Conservation (phyloP, 2,113 vertebrate genomes). For the Spilogale gracilis region DNA sequence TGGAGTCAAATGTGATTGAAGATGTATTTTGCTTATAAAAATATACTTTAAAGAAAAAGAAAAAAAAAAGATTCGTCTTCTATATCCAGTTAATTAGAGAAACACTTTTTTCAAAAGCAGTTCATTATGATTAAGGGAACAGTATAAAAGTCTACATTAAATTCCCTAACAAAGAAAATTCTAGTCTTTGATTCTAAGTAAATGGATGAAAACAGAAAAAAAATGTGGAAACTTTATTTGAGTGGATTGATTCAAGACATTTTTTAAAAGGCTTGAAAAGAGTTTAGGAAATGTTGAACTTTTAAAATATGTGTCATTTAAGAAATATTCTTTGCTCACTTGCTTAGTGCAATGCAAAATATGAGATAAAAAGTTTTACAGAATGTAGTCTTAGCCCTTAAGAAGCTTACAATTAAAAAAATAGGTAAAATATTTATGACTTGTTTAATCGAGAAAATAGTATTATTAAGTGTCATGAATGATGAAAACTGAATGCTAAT, state of each 20-base stretch:
- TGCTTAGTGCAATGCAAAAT: not conserved
- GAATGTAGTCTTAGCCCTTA: not conserved
- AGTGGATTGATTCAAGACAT: constrained; percentile 27
- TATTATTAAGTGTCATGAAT: not conserved
- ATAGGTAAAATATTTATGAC: constrained; percentile 18
- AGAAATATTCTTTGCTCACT: not conserved
- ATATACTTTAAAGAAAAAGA: not conserved
- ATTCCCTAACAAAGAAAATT: constrained; percentile 51
- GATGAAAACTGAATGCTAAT: not conserved
- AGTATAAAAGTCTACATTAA: constrained; percentile 59
- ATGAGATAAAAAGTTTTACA: not conserved
- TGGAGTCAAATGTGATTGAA: constrained; percentile 26
- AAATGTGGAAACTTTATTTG: constrained; percentile 36
- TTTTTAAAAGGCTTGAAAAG: constrained; percentile 44
- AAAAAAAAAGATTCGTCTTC: not conserved
- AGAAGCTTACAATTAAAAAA: not conserved
- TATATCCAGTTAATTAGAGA: constrained; percentile 65
- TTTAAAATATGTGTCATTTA: constrained; percentile 31
- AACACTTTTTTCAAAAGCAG: constrained; percentile 43
- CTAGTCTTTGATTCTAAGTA: constrained; percentile 57
- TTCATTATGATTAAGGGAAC: constrained; percentile 69
- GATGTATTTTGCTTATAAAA: constrained; percentile 65
- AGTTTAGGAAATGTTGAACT: not conserved
- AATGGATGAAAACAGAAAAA: constrained; percentile 24
- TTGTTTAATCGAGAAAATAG: constrained; percentile 25